Conservation (phyloP, 1,140 invertebrate species). For the Meteorus sp. region DNA sequence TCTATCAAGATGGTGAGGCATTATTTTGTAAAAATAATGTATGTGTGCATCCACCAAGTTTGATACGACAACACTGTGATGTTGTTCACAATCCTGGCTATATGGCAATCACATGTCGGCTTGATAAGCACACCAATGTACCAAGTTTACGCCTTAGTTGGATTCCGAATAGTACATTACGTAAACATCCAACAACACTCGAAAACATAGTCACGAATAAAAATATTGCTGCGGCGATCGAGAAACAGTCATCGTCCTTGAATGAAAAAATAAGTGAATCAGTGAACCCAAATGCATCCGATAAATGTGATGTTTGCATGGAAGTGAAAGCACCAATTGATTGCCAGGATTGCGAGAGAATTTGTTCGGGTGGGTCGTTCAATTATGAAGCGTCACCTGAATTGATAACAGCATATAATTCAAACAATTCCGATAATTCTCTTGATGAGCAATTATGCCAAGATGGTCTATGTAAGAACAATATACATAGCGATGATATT, state of each 20-base stretch:
- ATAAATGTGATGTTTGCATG: constrained; percentile 49
- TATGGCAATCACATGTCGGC: constrained; percentile 79
- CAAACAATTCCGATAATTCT: not conserved
- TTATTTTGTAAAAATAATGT: constrained; percentile 92
- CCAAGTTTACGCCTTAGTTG: constrained; percentile 88
- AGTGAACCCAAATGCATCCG: constrained; percentile 27
- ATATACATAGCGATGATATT: not conserved
- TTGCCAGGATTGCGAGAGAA: constrained; percentile 53
- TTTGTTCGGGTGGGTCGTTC: constrained; percentile 48
- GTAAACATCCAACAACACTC: constrained; percentile 79
- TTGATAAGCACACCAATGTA: constrained; percentile 72
- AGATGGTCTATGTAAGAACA: not conserved
- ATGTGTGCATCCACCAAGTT: constrained; percentile 89
- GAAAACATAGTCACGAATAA: constrained; percentile 61
- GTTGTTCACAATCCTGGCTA: constrained; percentile 90
- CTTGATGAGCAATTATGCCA: no score
- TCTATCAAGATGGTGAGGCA: constrained; percentile 80
- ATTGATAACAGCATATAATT: not conserved
- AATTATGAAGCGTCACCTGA: not conserved
- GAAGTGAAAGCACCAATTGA: constrained; percentile 53
- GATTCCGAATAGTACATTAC: constrained; percentile 90
- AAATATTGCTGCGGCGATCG: not conserved
- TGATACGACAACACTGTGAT: constrained; percentile 76
- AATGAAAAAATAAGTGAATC: constrained; percentile 29
- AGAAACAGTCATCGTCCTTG: not conserved